Evolutionary conservation across 1,140 invertebrate genomes (phyloP).

Genomic region (Ptiloglossa arizonensis): DNA sequence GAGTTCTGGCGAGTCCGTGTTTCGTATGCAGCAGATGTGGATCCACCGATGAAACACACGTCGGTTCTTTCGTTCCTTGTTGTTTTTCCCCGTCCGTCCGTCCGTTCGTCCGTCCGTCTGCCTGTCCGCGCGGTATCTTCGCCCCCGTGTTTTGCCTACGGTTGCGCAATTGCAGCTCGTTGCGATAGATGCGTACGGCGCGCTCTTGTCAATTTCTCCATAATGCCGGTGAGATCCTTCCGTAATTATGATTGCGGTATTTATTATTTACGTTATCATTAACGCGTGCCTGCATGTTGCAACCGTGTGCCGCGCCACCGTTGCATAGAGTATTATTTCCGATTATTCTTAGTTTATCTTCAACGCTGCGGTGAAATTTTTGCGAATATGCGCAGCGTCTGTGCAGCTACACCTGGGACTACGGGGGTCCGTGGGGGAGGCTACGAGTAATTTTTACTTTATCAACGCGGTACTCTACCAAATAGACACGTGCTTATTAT

Average conservation of each 20-base stretch:
- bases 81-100: too few relatives aligned
- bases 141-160: not conserved
- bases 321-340: not conserved
- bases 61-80: not conserved
- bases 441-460: too few relatives aligned
- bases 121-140: not conserved
- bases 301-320: not conserved
- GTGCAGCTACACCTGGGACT: too few relatives aligned
- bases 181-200: too few relatives aligned
- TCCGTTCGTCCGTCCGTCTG: not conserved
- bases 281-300: constrained; percentile 2
- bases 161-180: not conserved
- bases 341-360: constrained; percentile 10
- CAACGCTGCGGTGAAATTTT: not conserved
- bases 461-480: too few relatives aligned
- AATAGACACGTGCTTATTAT: too few relatives aligned
- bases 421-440: too few relatives aligned
- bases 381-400: too few relatives aligned
- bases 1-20: not conserved
- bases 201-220: constrained; percentile 10
- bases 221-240: constrained; percentile 8
- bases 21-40: constrained; percentile 26
- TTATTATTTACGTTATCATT: constrained; percentile 18
- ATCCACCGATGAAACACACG: constrained; percentile 23
- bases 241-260: constrained; percentile 31